Base-by-base conservation (phyloP, 2,797 vertebrate genomes). In the Vipera ursinii region DNA sequence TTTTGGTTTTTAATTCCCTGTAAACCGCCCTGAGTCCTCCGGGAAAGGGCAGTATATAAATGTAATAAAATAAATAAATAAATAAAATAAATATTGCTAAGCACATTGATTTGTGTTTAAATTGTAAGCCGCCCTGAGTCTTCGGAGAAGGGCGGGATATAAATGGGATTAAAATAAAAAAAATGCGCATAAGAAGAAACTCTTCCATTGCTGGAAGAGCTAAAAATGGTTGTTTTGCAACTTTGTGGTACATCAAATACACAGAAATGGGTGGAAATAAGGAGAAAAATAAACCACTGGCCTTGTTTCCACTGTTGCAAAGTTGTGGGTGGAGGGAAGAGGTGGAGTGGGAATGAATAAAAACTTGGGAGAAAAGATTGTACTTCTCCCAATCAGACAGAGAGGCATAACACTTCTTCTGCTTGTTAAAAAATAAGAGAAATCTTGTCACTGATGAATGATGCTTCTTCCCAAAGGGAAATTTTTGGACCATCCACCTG, bases 221-320 rank as follows among this genome's bases (percentile, higher is more conserved):
- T 91, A 94, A 91, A 95, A 95, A 96, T 12, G 3, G 17, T 96
- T 94, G 93, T 88, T 94, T 94, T 92, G 94, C 94, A 53, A 85
- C 90, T 38, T 53, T 0, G 17, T 0, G 0, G 91, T 24, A 60
- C 93, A 91, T 94, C 78, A 91, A 95, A 94, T 93, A 44, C 92
- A 87, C 93, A 92, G 93, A 92, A 95, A 91, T 90, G 93, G 94
- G 73, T 48, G 8, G 73, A 82, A 82, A 44, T 22, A 9, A 78
- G 73, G 38, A 95, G 96, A 73, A 96, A 96, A 95, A 65, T 5
- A 13, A 96, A 93, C 91, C 32, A 22, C n/a, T 24, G 0, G 48
- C 95, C 94, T 96, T 96, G 95, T 95, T 95, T 73, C 65, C 86
- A 26, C 4, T 2, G 6, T 12, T 0, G 95, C 94, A 95, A 94